Base-by-base conservation (phyloP, 2,888 invertebrate species). In the Noctua comes region DNA sequence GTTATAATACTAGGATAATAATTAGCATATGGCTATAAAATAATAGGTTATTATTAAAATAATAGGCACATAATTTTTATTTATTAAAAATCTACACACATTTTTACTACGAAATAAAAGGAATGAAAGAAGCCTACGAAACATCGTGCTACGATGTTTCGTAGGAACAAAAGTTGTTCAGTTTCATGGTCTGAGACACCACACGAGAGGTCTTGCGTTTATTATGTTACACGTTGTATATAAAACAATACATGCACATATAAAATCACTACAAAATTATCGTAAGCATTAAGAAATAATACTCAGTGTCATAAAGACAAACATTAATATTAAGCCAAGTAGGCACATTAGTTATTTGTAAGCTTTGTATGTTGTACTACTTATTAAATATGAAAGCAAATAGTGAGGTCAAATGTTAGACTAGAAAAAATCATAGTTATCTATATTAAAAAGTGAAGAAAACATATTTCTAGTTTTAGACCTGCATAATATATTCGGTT, bases 351-450 rank as follows among this genome's bases (percentile, higher is more conserved):
- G 64, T 31, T 80, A 86, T 77, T 80, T 76, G 69, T 86, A 86
- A 80, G 84, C 88, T 87, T 87, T 88, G 79, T 88, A 88, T 88
- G 84, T 88, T 84, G 85, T 85, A 88, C 75, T 82, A 79, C 69
- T 76, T 48, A 86, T 78, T 80, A 88, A 91, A 93, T 90, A 94
- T 96, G 95, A 96, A 96, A 95, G 96, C 93, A 92, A 91, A 96
- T 95, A 96, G 96, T 96, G 96, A 95, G 96, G 92, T 90, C 90
- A 92, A 92, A 85, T 68, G 73, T 79, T 88, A 86, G 87, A 86
- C 68, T 88, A 88, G 88, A 80, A 80, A 82, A 79, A 85, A 83
- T 77, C 66, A 85, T 82, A 77, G 59, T 64, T 74, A 83, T 69
- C 68, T 64, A 75, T 72, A 80, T 74, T 51, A 27, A 68, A 75